Evolutionary conservation across 2,888 invertebrate genomes (phyloP), one percentile per base, ranked within the genome.

Genomic region (Euspilapteryx auroguttella): DNA sequence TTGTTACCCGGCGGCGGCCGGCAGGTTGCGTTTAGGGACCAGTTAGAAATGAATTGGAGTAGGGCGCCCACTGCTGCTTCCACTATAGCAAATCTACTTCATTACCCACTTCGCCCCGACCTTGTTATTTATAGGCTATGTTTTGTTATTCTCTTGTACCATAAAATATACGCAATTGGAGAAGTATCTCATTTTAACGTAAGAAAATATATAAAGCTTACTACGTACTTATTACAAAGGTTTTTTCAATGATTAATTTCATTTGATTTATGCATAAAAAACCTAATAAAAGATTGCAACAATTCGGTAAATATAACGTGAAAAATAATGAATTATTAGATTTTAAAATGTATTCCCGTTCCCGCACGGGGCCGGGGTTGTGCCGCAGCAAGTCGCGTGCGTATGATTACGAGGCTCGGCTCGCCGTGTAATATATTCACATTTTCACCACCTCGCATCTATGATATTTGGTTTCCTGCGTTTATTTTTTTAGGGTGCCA

Each of bases 401-500:
- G 64, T 66, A 56, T 68, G 66, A 71, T 69, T 71, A 64, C 53
- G 42, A 45, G 37, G 49, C 47, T 45, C 47, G 48, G 56, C 53
- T 56, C 57, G 52, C 61, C 49, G 53, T 55, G 55, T 68, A 69
- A 73, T 73, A 63, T 68, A 75, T 71, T 71, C 63, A 63, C 56
- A 66, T 71, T 71, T 68, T 66, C 65, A 64, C 64, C 68, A 65
- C 65, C 61, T 68, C 51, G 55, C 61, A 64, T 69, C 57, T 53
- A 49, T 64, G 57, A 62, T 62, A 47, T 62, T 62, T 55, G 45
- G 45, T 56, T 63, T 57, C 51, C 54, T 17, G 17, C 17, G 51
- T 44, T 45, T 55, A 54, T 52, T 46, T 52, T 54, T 54, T 46
- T 39, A 37, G 34, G 39, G 38, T 47, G 37, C 35, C 32, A 40